Conservation (phyloP, 2,113 vertebrate species). For the Montifringilla adamsi region DNA sequence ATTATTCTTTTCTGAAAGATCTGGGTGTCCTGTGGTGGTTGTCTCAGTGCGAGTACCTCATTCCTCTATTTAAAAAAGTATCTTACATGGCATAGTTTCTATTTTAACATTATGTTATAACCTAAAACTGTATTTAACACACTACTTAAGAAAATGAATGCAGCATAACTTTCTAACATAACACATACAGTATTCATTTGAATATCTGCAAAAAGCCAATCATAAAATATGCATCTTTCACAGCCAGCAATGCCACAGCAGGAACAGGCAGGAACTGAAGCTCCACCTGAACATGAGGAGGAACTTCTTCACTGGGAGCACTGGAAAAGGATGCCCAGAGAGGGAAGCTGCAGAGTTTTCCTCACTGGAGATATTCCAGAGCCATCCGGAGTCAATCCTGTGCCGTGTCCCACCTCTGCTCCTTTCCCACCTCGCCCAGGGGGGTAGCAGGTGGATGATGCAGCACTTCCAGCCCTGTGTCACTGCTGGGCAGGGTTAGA, state of each 20-base stretch:
- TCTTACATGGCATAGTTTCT: too few species aligned
- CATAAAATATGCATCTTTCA: too few species aligned
- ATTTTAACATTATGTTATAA: too few species aligned
- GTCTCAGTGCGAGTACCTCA: too few species aligned
- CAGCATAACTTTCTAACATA: too few species aligned
- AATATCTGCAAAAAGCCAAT: too few species aligned
- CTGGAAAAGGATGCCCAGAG: neutral
- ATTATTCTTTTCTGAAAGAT: too few species aligned
- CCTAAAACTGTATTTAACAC: too few species aligned
- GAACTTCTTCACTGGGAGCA: neutral
- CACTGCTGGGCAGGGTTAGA: neutral
- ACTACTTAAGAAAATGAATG: too few species aligned
- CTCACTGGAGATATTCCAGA: neutral
- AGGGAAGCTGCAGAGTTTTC: neutral
- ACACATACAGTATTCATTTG: too few species aligned
- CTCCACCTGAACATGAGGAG: neutral
- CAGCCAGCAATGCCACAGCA: neutral
- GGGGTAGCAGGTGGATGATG: neutral
- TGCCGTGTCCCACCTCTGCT: neutral
- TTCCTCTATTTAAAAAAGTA: too few species aligned
- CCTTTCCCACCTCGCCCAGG: rapidly evolving
- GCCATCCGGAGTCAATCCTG: neutral
- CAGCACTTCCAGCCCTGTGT: neutral
- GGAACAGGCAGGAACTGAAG: neutral
- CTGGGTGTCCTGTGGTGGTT: too few species aligned